Percentiles rank a stretch among this genome's conserved stretches.
phyloP scores from a whole-genome alignment of 2,888 invertebrate genomes.

The Acanthopleura granulata region DNA sequence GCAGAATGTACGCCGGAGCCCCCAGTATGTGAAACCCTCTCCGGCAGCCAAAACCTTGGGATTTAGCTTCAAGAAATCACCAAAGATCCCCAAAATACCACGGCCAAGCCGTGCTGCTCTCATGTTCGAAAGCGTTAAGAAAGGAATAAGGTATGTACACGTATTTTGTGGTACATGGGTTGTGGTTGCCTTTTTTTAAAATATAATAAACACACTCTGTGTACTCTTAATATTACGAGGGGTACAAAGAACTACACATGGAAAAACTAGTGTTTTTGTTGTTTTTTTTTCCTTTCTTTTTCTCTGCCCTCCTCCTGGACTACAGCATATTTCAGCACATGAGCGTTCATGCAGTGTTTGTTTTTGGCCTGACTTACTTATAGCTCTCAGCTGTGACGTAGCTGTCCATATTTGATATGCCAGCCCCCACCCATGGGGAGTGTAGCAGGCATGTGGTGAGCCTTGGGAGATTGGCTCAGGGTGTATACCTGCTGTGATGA shows the following conservation, averaged over 20 bases:
- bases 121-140: conserved; percentile 65
- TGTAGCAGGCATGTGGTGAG: neutral
- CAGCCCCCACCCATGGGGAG: no score
- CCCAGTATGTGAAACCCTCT: conserved; percentile 36
- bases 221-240: no score
- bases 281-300: no score
- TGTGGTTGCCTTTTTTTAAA: no score
- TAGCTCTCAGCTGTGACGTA: no score
- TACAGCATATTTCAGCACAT: neutral
- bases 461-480: neutral
- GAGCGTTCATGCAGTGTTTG: neutral
- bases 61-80: conserved; percentile 51
- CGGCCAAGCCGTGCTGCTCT: conserved; percentile 60
- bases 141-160: conserved; percentile 60
- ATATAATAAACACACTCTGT: no score
- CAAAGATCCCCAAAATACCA: conserved; percentile 64
- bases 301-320: no score
- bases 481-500: neutral
- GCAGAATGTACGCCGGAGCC: conserved; percentile 48
- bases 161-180: no score
- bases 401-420: no score
- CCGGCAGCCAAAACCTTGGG: conserved; percentile 36
- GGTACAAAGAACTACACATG: no score
- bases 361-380: neutral
- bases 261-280: no score